phyloP scores from a whole-genome alignment of 1,140 invertebrate species.

The Mactra quadrangularis region DNA sequence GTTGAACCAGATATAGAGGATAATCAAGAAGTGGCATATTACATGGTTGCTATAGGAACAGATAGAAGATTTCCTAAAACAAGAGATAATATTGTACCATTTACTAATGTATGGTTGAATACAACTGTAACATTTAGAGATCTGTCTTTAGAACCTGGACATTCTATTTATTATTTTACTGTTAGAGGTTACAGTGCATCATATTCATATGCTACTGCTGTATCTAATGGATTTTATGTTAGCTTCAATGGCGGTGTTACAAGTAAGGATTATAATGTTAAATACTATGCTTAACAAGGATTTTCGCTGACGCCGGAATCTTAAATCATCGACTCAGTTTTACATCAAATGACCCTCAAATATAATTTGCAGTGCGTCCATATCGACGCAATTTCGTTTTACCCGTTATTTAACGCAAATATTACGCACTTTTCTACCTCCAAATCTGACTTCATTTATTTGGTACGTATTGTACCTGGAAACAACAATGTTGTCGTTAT shows the following conservation, averaged over 20 bases:
- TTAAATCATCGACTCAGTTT: not conserved
- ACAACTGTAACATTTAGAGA: conserved; percentile 71
- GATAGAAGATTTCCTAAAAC: conserved; percentile 74
- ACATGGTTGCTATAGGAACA: conserved; percentile 76
- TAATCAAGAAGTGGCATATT: conserved; percentile 62
- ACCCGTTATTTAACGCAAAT: too few relatives aligned
- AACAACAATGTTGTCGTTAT: too few relatives aligned
- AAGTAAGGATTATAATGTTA: conserved; percentile 40
- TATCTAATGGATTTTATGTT: conserved; percentile 77
- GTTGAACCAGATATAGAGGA: conserved; percentile 1
- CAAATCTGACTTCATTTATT: not conserved
- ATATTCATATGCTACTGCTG: conserved; percentile 65
- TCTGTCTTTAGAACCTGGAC: conserved; percentile 66
- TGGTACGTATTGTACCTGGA: too few relatives aligned
- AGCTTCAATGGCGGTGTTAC: conserved; percentile 69
- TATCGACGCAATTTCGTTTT: too few relatives aligned
- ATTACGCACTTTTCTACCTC: not conserved
- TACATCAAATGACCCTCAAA: not conserved
- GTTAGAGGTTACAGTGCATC: conserved; percentile 72
- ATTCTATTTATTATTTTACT: conserved; percentile 75
- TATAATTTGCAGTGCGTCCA: too few relatives aligned
- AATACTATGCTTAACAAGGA: not conserved
- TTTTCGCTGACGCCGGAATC: not conserved
- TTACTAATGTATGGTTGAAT: conserved; percentile 71
- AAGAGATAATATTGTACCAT: conserved; percentile 74